Conservation (phyloP, 2,888 invertebrate species). For the Boloria selene region DNA sequence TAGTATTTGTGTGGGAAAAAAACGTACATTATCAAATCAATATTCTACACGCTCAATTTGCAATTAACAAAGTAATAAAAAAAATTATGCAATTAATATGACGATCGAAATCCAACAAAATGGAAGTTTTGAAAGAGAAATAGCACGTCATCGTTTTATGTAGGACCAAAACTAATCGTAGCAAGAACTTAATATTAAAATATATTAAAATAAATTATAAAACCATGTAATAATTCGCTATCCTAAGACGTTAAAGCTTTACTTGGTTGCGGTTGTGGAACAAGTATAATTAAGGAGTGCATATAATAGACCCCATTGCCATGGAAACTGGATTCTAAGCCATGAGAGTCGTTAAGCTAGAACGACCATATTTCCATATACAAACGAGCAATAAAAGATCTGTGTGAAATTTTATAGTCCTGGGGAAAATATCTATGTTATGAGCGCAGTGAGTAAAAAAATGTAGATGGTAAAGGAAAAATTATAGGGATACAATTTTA, state of each 20-base stretch:
- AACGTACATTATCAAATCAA: not conserved
- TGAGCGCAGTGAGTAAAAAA: not conserved
- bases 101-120: no score
- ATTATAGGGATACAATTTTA: no score
- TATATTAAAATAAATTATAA: not conserved
- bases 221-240: not conserved
- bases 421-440: constrained; percentile 22
- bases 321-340: constrained; percentile 49
- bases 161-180: not conserved
- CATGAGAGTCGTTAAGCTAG: constrained; percentile 35
- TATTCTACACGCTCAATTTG: not conserved
- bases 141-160: no score
- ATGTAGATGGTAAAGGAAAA: not conserved
- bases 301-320: constrained; percentile 47
- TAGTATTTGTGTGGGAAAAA: not conserved
- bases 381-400: constrained; percentile 43
- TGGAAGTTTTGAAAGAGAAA: no score
- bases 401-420: constrained; percentile 34
- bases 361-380: constrained; percentile 40
- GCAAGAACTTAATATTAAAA: not conserved
- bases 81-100: constrained; percentile 40
- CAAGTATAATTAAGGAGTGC: constrained; percentile 55
- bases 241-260: not conserved
- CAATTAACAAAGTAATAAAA: not conserved
- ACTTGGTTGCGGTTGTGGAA: constrained; percentile 43